Evolutionary conservation across 2,797 vertebrate genomes (phyloP), one percentile per base, ranked within the genome.

Genomic region (Hippoglossus hippoglossus): DNA sequence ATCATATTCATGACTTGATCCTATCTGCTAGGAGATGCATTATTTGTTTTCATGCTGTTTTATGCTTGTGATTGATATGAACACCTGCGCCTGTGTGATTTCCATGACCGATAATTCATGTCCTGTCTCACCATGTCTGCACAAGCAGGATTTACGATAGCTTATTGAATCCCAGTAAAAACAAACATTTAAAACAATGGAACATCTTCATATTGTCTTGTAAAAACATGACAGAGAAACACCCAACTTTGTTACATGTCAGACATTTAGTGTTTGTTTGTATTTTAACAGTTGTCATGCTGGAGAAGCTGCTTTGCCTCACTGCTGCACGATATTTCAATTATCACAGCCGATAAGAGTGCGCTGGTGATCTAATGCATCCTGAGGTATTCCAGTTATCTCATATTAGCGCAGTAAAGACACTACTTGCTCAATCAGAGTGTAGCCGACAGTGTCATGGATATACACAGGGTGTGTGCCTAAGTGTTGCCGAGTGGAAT

Each of bases 101-200:
- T 77, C 64, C 15, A 36, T 28, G 59, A 64, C 28, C 58, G 64
- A 26, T 75, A 41, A 70, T 63, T 81, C 62, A 75, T 72, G 41
- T 44, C 22, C 41, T 22, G 54, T 74, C 75, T 50, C 51, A 53
- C 49, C 67, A 64, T 58, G 67, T 70, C 78, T 85, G 55, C 59
- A 68, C 58, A 86, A 80, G 77, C 63, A 73, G 22, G 52, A 55
- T 59, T 77, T 25, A 82, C 67, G 75, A 86, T 90, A 74, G 54
- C 28, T 47, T 58, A 34, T 76, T 82, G 67, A 75, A 71, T 39
- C 57, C 62, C 21, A 28, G 61, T 9, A 67, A 71, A 36, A 39
- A 39, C 44, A 25, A 66, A 74, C 72, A 49, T 70, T 10, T 50
- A 34, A 83, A 77, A 84, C 64, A 84, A 63, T 67, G 59, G 9